Base-by-base conservation (phyloP, 2,888 invertebrate species). In the Sympetrum striolatum region DNA sequence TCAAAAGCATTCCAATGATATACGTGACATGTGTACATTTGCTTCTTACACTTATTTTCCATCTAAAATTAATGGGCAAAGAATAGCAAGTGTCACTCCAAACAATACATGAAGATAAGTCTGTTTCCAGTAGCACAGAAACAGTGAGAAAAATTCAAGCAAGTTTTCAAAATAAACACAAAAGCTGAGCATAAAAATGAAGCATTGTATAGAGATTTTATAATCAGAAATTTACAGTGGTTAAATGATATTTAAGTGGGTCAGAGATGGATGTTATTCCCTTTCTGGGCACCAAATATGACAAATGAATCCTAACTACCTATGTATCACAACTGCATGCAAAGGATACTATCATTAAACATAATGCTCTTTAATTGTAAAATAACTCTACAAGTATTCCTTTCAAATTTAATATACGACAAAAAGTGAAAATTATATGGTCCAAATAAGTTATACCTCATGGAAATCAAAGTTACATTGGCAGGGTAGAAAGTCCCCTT, bases 101-200 rank as follows among this genome's bases (percentile, higher is more conserved):
- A 86, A 86, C 37, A 86, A 60, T 86, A 37, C 86, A 86, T 53
- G 37, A 86, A 60, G 86, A 58, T 60, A 86, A 86, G 37, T 60
- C 86, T 60, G 86, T 60, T 35, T 86, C 58, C 37, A 60, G 37
- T 60, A 39, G 37, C 22, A 31, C 14, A 25, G 37, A 86, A 60
- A 86, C 86, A 48, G 37, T 73, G 73, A 39, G 37, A 86, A 82
- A 86, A 86, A n/a, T 86, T 37, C 86, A 86, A 60, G 60, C 86
- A 86, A 58, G 35, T 37, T 60, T 86, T 37, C 39, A 86, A 86
- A 64, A 86, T 86, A 86, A 86, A 86, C 58, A 86, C 60, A 60
- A 60, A 86, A 37, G 60, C 86, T 64, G 86, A 60, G 86, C 35
- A 35, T 31, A 35, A 35, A 82, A 58, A 58, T 60, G 37, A 58